Conservation (phyloP, 2,797 vertebrate genomes). For the Phoeniculus purpureus region DNA sequence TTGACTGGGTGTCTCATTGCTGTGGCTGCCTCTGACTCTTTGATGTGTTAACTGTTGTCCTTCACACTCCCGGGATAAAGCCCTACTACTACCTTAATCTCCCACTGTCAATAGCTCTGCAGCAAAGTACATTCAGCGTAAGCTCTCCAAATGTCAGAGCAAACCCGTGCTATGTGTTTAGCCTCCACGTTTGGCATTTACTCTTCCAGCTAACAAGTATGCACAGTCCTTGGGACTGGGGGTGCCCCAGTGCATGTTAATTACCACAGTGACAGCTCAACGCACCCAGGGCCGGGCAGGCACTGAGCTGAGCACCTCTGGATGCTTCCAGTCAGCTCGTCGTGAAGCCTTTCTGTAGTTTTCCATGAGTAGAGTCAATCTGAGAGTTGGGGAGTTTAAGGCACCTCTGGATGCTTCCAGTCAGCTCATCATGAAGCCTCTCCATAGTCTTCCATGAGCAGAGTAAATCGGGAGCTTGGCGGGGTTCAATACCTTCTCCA, state of each 20-base stretch:
- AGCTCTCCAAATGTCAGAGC: too few species aligned
- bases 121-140: too few species aligned
- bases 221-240: slow-evolving; percentile 68
- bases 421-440: too few species aligned
- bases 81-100: slow-evolving; percentile 82
- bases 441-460: too few species aligned
- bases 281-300: neutral
- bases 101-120: slow-evolving; percentile 85
- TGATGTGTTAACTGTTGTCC: slow-evolving; percentile 79
- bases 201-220: slow-evolving; percentile 77
- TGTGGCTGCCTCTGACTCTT: too few species aligned
- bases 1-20: too few species aligned
- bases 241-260: slow-evolving; percentile 73
- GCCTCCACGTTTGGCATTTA: slow-evolving; percentile 84
- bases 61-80: slow-evolving; percentile 74
- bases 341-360: too few species aligned
- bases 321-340: neutral
- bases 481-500: neutral
- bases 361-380: too few species aligned
- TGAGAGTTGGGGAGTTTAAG: too few species aligned
- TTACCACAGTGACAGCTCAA: slow-evolving; percentile 61
- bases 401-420: too few species aligned
- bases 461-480: too few species aligned
- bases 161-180: slow-evolving; percentile 53
- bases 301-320: neutral